Evolutionary conservation across 2,797 vertebrate species (phyloP).

Genomic region (Pteronotus mesoamericanus): DNA sequence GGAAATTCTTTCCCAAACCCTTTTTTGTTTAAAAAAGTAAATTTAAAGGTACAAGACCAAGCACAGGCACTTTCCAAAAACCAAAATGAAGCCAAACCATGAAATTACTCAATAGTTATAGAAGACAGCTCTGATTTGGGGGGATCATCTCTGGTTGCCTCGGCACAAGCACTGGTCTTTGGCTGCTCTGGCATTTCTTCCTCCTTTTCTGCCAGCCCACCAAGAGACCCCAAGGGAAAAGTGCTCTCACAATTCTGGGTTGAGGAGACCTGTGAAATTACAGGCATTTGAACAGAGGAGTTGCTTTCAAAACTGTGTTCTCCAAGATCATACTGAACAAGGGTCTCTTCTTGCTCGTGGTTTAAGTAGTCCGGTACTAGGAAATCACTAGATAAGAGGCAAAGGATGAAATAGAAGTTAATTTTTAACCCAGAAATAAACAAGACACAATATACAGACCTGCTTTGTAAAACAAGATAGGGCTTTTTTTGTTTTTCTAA

Average conservation of each 20-base stretch:
- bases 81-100: constrained; percentile 81
- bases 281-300: constrained; percentile 97
- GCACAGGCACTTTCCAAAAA: constrained; percentile 95
- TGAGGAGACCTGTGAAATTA: constrained; percentile 99
- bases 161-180: constrained; percentile 84
- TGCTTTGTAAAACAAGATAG: constrained; percentile 51
- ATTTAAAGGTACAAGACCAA: constrained; percentile 84
- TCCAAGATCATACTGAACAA: constrained; percentile 95
- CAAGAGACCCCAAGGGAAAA: constrained; percentile 90
- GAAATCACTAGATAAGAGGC: constrained; percentile 91
- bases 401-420: constrained; percentile 83
- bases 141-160: constrained; percentile 84
- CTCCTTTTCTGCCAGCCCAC: constrained; percentile 87
- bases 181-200: constrained; percentile 84
- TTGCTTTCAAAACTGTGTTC: constrained; percentile 90
- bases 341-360: constrained; percentile 95
- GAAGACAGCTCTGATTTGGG: constrained; percentile 89
- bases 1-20: constrained; percentile 71
- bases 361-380: constrained; percentile 99
- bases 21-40: constrained; percentile 81
- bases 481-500: constrained; percentile 45
- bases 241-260: constrained; percentile 97
- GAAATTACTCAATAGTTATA: constrained; percentile 90
- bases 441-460: constrained; percentile 46
- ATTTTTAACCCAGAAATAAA: constrained; percentile 59